Evolutionary conservation across 2,113 vertebrate species (phyloP), one percentile per base, ranked within the genome.

Genomic region (Alethe diademata): DNA sequence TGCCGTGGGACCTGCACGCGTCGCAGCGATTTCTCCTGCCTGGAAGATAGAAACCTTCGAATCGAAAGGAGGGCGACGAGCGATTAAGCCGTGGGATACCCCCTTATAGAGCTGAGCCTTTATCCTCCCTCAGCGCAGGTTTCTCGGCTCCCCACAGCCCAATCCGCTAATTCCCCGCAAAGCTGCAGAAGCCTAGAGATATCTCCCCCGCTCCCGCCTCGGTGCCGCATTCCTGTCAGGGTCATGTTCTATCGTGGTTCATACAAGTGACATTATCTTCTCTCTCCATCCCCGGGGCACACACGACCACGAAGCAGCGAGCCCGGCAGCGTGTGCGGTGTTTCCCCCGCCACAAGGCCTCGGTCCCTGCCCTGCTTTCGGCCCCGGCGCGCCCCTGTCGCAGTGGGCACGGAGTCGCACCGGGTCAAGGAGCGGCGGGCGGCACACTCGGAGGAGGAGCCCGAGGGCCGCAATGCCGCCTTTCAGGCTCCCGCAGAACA

Each of bases 1-100:
- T n/a, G 8, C 43, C 8, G 1, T 35, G 38, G 1, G 6, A 47
- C 33, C 24, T 50, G 60, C 3, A 11, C 7, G 0, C 8, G 35
- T 25, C 12, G 5, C 33, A 66, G 57, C 22, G 12, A 9, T n/a
- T 62, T 50, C 22, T 66, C 20, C 29, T 16, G 4, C 5, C 36
- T 58, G 24, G 51, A 78, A 54, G 47, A 22, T 0, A 33, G 51
- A 84, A 74, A 45, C 8, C 14, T 36, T 22, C 45, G 40, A 48
- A 67, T 12, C 0, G 7, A 78, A 72, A 0, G 2, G 36, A 38
- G 23, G 22, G 15, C 11, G 22, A 48, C 1, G 18, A 33, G 42
- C 1, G 12, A 28, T 45, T 40, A 19, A 3, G 5, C 42, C 6
- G 3, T 53, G 67, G 36, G 73, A 28, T 33, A 71, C 15, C 12